Evolutionary conservation across 1,140 invertebrate genomes (phyloP).

Genomic region (Branchinecta lindahli): DNA sequence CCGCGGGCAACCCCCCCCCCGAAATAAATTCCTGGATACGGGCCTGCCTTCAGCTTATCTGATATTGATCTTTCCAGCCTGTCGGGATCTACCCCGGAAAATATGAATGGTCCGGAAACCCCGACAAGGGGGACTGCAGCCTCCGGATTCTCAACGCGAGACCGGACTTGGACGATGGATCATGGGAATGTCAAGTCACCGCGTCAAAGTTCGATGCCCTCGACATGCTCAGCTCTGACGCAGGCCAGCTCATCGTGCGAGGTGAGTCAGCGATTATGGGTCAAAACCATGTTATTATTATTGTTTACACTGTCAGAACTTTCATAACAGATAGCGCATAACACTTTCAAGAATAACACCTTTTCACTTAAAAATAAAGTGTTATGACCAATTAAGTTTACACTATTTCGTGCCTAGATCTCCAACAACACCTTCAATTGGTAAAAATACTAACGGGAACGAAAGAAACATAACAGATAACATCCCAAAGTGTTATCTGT

Average conservation of each 20-base stretch:
- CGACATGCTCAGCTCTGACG: slow-evolving; percentile 65
- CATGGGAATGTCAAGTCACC: slow-evolving; percentile 74
- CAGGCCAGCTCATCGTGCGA: slow-evolving; percentile 64
- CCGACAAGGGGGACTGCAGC: slow-evolving; percentile 54
- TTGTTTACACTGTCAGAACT: background rate
- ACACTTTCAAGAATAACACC: no score
- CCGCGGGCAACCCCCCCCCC: no score
- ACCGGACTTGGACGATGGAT: slow-evolving; percentile 69
- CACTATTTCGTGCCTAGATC: no score
- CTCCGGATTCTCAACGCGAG: slow-evolving; percentile 63
- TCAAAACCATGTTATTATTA: background rate
- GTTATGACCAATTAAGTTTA: no score
- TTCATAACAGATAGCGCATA: no score
- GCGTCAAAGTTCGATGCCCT: slow-evolving; percentile 58
- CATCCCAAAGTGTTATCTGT: no score
- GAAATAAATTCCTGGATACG: no score
- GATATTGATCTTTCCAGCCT: slow-evolving; percentile 40
- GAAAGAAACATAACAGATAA: no score
- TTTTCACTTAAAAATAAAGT: no score
- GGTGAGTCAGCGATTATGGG: slow-evolving; percentile 37
- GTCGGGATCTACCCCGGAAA: slow-evolving; percentile 70
- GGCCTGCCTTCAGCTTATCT: slow-evolving; percentile 2
- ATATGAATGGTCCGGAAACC: slow-evolving; percentile 64
- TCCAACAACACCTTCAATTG: no score
- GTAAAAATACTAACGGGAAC: no score